These are phyloP conservation scores for Myoxocephalus aenaeus DNA, from an alignment of 2,797 vertebrate genomes.

Conservation along the genomic window DNA sequence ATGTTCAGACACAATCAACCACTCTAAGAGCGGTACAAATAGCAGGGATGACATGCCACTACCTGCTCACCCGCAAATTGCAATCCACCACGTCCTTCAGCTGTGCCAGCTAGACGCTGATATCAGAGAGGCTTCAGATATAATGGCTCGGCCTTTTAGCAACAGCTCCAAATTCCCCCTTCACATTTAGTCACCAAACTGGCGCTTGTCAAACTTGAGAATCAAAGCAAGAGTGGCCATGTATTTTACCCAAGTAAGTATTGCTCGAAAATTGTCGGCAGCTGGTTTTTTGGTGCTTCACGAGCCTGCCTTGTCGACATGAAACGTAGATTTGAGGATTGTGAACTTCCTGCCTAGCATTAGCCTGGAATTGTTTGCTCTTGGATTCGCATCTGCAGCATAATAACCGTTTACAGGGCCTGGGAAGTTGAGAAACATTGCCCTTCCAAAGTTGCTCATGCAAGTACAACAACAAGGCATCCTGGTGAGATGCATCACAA, in stretches of 20 bases:
- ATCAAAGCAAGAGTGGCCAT: conserved; percentile 11
- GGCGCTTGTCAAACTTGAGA: neutral
- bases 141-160: conserved; percentile 22
- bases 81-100: conserved; percentile 31
- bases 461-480: conserved; percentile 14
- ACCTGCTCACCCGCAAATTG: conserved; percentile 41
- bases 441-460: conserved; percentile 7
- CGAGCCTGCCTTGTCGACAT: conserved; percentile 19
- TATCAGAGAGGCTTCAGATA: conserved; percentile 32
- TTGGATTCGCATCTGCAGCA: neutral
- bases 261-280: neutral
- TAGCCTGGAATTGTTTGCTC: conserved; percentile 26
- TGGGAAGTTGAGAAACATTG: neutral
- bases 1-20: conserved; percentile 59
- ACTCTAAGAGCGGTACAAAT: conserved; percentile 36
- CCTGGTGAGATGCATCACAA: conserved; percentile 23
- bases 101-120: conserved; percentile 3
- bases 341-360: conserved; percentile 32
- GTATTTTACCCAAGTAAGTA: conserved; percentile 22
- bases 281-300: conserved; percentile 11
- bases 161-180: conserved; percentile 6
- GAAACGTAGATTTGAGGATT: conserved; percentile 35
- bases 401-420: conserved; percentile 11
- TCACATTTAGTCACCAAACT: conserved; percentile 6
- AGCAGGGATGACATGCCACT: conserved; percentile 36